These are phyloP conservation scores for Drosophila mayri DNA, from an alignment of 1,140 invertebrate species.

Conservation along the genomic window DNA sequence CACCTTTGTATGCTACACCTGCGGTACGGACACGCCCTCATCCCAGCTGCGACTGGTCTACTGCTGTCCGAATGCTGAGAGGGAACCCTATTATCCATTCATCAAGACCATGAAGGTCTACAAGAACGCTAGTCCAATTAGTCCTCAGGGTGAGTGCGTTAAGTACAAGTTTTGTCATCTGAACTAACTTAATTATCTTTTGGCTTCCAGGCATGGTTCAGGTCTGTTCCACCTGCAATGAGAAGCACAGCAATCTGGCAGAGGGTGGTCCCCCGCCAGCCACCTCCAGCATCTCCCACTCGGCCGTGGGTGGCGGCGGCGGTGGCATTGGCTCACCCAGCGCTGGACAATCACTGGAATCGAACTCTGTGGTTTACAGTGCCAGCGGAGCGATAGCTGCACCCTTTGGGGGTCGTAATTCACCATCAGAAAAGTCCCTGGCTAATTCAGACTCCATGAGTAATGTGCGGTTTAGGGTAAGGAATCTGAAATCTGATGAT, in stretches of 20 bases:
- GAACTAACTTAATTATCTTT: conserved; percentile 24
- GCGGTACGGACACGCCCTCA: conserved; percentile 91
- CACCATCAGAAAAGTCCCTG: conserved; percentile 81
- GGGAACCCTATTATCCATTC: conserved; percentile 95
- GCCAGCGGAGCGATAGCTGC: conserved; percentile 45
- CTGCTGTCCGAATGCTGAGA: conserved; percentile 92
- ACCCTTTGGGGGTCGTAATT: conserved; percentile 65
- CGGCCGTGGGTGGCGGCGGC: conserved; percentile 19
- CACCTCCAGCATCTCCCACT: conserved; percentile 15
- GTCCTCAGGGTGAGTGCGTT: conserved; percentile 88
- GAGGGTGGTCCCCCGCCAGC: conserved; percentile 61
- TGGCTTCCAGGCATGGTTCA: conserved; percentile 89
- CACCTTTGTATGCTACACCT: conserved; percentile 95
- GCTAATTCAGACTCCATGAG: conserved; percentile 82
- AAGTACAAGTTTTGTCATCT: conserved; percentile 6
- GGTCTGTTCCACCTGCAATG: conserved; percentile 92
- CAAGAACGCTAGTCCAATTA: conserved; percentile 93
- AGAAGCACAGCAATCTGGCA: conserved; percentile 76
- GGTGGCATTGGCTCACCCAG: conserved; percentile 26
- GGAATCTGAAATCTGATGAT: not conserved
- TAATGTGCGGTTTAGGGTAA: conserved; percentile 84
- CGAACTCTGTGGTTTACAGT: conserved; percentile 50
- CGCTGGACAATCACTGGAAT: conserved; percentile 56
- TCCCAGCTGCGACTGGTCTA: conserved; percentile 92
- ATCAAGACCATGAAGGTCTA: conserved; percentile 92